Evolutionary conservation across 1,140 invertebrate species (phyloP).

Genomic region (Eriosoma lanigerum): DNA sequence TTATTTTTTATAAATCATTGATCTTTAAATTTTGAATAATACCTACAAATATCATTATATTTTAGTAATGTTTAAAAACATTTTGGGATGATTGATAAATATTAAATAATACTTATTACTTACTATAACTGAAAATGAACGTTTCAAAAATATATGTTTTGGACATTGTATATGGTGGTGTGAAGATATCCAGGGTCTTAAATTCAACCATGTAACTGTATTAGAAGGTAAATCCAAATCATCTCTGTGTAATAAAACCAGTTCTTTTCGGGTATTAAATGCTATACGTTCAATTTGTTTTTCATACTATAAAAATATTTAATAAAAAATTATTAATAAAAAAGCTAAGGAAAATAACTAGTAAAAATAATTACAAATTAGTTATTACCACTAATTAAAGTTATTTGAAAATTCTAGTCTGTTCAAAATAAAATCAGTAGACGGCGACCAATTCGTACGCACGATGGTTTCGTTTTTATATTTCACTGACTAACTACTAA

Average conservation of each 20-base stretch:
- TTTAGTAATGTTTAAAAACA: no score
- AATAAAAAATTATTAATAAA: no score
- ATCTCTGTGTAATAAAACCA: conserved; percentile 90
- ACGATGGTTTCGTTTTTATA: no score
- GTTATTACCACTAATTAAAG: neutral
- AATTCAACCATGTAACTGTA: conserved; percentile 96
- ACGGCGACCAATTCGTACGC: no score
- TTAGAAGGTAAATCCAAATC: conserved; percentile 79
- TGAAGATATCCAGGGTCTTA: conserved; percentile 92
- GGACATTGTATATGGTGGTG: conserved; percentile 97
- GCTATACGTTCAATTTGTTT: conserved; percentile 92
- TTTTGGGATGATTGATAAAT: no score
- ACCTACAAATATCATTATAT: no score
- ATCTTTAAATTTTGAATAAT: no score
- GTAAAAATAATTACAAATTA: neutral
- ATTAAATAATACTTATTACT: no score
- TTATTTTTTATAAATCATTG: no score
- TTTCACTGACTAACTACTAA: no score
- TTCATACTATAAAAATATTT: conserved; percentile 71
- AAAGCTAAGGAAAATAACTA: no score
- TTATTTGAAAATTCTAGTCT: neutral
- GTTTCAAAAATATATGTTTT: conserved; percentile 84
- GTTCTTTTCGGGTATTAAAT: conserved; percentile 94
- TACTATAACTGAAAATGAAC: conserved; percentile 66
- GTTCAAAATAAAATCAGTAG: no score